Base-by-base conservation (phyloP, 2,888 invertebrate genomes). In the Malthinus seriepunctatus region DNA sequence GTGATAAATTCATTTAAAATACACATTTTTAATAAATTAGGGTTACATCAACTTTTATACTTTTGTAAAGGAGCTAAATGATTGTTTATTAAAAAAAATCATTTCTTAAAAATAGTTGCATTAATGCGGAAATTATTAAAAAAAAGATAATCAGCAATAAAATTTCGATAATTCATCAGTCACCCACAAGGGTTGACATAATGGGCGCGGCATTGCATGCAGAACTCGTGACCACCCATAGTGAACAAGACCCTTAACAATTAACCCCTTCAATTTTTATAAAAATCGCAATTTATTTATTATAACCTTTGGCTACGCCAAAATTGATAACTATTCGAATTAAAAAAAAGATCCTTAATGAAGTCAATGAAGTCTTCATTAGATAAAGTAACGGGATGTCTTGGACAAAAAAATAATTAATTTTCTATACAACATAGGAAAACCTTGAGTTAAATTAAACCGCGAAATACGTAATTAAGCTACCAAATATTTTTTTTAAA, bases 181-280 rank as follows among this genome's bases (percentile, higher is more conserved):
- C 71, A 71, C 67, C 61, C 56, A 35, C 57, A 63, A 69, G 67
- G 67, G 68, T 71, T 70, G 67, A 69, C 67, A 62, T 65, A 67
- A 64, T 3, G 67, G 71, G 73, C 71, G 72, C 70, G 73, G 68
- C 61, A 59, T 64, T 67, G 69, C 69, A 70, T 69, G 72, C 71
- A 70, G 70, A 72, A 72, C 71, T 63, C 65, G 64, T 70, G 74
- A 69, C 74, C 74, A 74, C 74, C 73, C 73, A 74, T 71, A 48
- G 63, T 55, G 66, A 44, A 49, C 44, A 46, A 53, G 47, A 61
- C 55, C 57, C 56, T 44, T 56, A 49, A 60, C 60, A 56, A 60
- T 56, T 56, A 61, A 61, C 60, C 56, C 60, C 46, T 61, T 61
- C 49, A n/a, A 55, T 55, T 38, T 51, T 15, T 44, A 38, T 52